Conservation (phyloP, 2,797 vertebrate genomes). For the Amblyraja radiata region DNA sequence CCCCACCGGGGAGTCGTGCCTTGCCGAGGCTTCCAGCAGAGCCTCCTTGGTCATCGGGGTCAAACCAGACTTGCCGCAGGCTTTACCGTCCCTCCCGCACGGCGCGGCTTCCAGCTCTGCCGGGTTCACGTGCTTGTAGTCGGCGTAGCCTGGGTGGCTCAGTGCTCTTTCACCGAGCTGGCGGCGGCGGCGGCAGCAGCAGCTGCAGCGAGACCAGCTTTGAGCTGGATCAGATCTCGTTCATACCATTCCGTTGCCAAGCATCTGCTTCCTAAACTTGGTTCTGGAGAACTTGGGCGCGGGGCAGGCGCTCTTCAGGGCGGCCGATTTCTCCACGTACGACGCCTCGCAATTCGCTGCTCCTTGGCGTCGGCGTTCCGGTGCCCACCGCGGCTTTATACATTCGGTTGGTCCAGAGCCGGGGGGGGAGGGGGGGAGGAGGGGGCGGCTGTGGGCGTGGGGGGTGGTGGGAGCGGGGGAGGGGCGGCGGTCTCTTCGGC, state of each 20-base stretch:
- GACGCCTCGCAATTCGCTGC: slow-evolving; percentile 71
- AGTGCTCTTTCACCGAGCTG: slow-evolving; percentile 52
- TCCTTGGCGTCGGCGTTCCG: slow-evolving; percentile 66
- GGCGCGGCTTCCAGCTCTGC: slow-evolving; percentile 56
- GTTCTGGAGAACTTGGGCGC: slow-evolving; percentile 87
- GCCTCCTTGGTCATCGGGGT: slow-evolving; percentile 57
- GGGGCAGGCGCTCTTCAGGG: slow-evolving; percentile 90
- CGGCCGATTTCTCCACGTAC: slow-evolving; percentile 89
- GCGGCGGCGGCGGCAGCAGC: slow-evolving; percentile 43
- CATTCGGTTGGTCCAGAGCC: slow-evolving; percentile 60
- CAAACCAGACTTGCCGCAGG: slow-evolving; percentile 54
- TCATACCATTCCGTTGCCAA: slow-evolving; percentile 48
- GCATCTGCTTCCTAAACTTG: slow-evolving; percentile 66
- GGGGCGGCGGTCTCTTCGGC: slow-evolving; percentile 48
- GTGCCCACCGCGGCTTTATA: slow-evolving; percentile 50
- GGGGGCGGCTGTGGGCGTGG: slow-evolving; percentile 50
- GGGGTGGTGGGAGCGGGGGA: neutral
- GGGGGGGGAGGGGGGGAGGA: slow-evolving; percentile 59
- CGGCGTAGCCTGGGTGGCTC: slow-evolving; percentile 54
- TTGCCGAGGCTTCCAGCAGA: too few species aligned
- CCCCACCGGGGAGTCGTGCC: slow-evolving; percentile 53
- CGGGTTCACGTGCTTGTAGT: slow-evolving; percentile 44
- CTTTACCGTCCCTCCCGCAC: slow-evolving; percentile 46
- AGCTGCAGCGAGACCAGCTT: slow-evolving; percentile 42
- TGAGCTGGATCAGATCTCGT: slow-evolving; percentile 55